Percentiles rank a stretch among this genome's conserved stretches.
These are phyloP conservation scores for Osmerus mordax DNA, from an alignment of 2,113 vertebrate genomes.

Conservation along the genomic window DNA sequence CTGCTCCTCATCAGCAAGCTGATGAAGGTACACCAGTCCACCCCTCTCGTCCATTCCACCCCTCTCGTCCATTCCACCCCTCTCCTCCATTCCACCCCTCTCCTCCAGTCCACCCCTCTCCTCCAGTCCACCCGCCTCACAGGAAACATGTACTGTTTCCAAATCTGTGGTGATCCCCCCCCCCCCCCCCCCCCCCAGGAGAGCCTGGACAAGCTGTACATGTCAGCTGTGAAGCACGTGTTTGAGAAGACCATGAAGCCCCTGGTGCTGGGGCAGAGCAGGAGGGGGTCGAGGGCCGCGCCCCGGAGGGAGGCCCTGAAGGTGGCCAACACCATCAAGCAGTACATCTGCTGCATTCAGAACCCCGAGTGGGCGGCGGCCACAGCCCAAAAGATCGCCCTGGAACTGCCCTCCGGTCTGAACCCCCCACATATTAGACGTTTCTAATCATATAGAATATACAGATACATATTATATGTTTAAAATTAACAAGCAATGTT, in stretches of 20 bases:
- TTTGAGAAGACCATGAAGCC: constrained; percentile 89
- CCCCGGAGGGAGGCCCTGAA: constrained; percentile 73
- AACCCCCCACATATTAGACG: background rate
- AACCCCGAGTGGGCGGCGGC: constrained; percentile 89
- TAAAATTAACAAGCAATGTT: too few species aligned
- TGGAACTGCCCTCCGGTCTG: constrained; percentile 87
- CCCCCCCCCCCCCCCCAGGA: constrained; percentile 65
- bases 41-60: background rate
- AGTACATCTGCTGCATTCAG: constrained; percentile 82
- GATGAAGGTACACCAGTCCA: constrained; percentile 83
- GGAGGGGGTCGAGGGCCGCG: constrained; percentile 46
- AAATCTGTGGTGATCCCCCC: background rate
- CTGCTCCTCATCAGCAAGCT: constrained; percentile 90
- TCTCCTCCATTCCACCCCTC: too few species aligned
- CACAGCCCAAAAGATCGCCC: constrained; percentile 84
- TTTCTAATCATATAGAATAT: too few species aligned
- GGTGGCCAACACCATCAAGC: constrained; percentile 79
- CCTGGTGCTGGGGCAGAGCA: constrained; percentile 74
- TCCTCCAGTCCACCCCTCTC: too few species aligned
- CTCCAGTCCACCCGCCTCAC: too few species aligned
- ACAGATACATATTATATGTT: too few species aligned
- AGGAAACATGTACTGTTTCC: too few species aligned
- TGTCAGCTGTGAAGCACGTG: constrained; percentile 82
- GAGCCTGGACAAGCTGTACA: constrained; percentile 86
- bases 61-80: too few species aligned